Evolutionary conservation across 2,888 invertebrate species (phyloP), one percentile per base, ranked within the genome.

Genomic region (Desoria tigrina): DNA sequence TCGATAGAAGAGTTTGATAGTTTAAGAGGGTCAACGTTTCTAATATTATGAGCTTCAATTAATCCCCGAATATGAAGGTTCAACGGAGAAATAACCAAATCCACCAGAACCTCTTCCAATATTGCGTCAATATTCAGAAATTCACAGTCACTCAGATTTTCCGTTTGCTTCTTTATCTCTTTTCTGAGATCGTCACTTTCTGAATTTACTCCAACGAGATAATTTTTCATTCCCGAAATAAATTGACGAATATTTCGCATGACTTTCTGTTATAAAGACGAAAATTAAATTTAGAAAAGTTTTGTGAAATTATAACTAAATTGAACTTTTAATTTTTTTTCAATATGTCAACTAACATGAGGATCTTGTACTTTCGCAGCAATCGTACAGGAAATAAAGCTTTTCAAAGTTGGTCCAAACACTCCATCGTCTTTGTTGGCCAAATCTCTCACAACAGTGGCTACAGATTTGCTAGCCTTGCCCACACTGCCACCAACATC

Each of bases 191-290:
- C 72, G 2, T 61, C 58, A 11, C 71, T 76, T 56, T 74, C 74
- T 1, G 66, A 49, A 45, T 72, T 74, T 6, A 72, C 71, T 14
- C 74, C 74, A 11, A 96, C 92, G 67, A 97, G 84, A 81, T 96
- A 98, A 81, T 98, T 98, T 81, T 97, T 97, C 89, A 98, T 96
- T 63, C 96, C 97, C 18, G 92, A 95, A 92, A 97, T 95, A 79
- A 97, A 98, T 80, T 96, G 95, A 1, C 96, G 86, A 84, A 95
- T 81, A 78, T 83, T 83, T 68, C 82, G 78, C 76, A 82, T 80
- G 16, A 82, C 74, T 69, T 76, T 76, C 74, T 74, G 65, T 14
- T 66, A 65, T 61, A 55, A 50, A 21, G 18, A 58, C 7, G 18
- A 59, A 51, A 24, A 55, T 42, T n/a, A 37, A 21, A 28, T 21